Conservation (phyloP, 2,888 invertebrate species). For the Choreutis nemorana region DNA sequence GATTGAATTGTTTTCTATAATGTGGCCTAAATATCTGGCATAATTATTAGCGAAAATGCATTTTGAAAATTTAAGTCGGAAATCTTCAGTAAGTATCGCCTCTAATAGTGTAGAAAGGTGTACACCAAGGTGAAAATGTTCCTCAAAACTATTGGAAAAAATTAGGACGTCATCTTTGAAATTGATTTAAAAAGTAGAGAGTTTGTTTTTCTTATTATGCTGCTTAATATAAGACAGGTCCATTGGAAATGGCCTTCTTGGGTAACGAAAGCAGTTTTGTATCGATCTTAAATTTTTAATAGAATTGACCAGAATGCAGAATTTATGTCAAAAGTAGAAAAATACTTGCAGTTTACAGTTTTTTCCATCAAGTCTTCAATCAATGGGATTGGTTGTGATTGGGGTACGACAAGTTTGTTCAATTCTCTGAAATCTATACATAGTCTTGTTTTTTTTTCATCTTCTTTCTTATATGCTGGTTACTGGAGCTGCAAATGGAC, state of each 20-base stretch:
- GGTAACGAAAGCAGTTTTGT: slow-evolving; percentile 13
- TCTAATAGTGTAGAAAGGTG: slow-evolving; percentile 11
- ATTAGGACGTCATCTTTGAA: slow-evolving; percentile 10
- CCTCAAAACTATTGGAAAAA: slow-evolving; percentile 9
- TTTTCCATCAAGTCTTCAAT: slow-evolving; percentile 17
- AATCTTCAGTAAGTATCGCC: slow-evolving; percentile 7
- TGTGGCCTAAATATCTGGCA: background rate
- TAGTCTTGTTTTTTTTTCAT: slow-evolving; percentile 6
- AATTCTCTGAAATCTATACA: slow-evolving; percentile 6
- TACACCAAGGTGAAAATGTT: slow-evolving; percentile 6
- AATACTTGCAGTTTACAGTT: slow-evolving; percentile 1
- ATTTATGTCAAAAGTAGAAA: slow-evolving; percentile 3
- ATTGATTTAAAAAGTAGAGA: slow-evolving; percentile 10
- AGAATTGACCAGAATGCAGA: slow-evolving; percentile 2
- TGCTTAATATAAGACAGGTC: slow-evolving; percentile 22
- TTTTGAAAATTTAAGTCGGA: background rate
- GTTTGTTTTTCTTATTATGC: slow-evolving; percentile 15
- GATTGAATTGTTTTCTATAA: background rate
- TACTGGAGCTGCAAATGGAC: slow-evolving; percentile 9
- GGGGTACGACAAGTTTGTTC: slow-evolving; percentile 6
- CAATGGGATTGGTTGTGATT: slow-evolving; percentile 16
- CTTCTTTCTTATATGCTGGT: slow-evolving; percentile 7
- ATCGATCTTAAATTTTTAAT: slow-evolving; percentile 1
- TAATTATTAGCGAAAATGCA: background rate
- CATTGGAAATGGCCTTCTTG: slow-evolving; percentile 20